phyloP scores from a whole-genome alignment of 2,797 vertebrate species.

The Cyprinella venusta region DNA sequence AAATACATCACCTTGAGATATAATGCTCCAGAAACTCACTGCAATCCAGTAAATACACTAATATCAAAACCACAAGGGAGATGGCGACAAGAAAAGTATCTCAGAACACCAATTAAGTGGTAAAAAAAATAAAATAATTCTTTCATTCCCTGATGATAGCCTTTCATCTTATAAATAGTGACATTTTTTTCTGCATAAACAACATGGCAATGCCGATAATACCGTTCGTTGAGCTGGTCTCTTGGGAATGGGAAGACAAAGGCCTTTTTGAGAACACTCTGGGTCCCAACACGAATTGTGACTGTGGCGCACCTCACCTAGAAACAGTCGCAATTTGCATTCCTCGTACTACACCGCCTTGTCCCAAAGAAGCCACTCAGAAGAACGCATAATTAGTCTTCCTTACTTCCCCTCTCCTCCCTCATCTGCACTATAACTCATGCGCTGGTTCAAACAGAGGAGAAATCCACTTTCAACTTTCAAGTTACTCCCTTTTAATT shows the following conservation, averaged over 20 bases:
- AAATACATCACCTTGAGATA: constrained; percentile 57
- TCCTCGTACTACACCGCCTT: constrained; percentile 58
- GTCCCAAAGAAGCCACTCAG: constrained; percentile 70
- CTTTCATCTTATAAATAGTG: constrained; percentile 84
- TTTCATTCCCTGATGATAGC: constrained; percentile 76
- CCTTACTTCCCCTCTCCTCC: constrained; percentile 57
- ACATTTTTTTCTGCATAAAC: constrained; percentile 74
- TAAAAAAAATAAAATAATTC: constrained; percentile 72
- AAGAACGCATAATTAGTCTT: constrained; percentile 71
- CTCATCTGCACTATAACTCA: constrained; percentile 70
- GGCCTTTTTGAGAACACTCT: constrained; percentile 71
- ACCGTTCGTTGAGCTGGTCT: constrained; percentile 71
- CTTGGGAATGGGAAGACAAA: constrained; percentile 74
- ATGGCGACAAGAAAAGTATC: constrained; percentile 69
- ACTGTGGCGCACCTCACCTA: constrained; percentile 70
- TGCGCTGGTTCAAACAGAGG: constrained; percentile 72
- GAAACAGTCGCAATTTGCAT: constrained; percentile 76
- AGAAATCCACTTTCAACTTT: constrained; percentile 70
- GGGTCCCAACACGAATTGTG: constrained; percentile 71
- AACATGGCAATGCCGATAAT: constrained; percentile 76
- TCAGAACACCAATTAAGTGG: constrained; percentile 77
- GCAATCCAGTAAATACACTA: constrained; percentile 68
- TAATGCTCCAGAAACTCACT: constrained; percentile 63
- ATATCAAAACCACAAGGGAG: constrained; percentile 70
- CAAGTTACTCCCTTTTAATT: constrained; percentile 71